Evolutionary conservation across 2,797 vertebrate species (phyloP), one percentile per base, ranked within the genome.

Genomic region (Monodelphis domestica): DNA sequence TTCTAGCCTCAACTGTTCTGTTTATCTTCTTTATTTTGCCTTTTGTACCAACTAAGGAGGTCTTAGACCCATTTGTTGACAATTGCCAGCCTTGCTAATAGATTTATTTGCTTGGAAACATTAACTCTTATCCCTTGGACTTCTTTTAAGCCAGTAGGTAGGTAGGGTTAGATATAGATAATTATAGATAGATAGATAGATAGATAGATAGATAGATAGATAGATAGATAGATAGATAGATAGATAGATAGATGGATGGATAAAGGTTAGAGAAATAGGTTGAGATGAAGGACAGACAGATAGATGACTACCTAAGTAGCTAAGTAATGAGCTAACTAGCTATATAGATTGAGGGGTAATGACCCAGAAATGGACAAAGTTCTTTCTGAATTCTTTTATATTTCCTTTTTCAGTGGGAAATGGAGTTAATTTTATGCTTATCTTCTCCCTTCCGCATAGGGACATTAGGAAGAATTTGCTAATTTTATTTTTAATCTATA

Each of bases 361-460:
- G 29, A 33, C 15, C 12, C 92, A 78, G 89, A 91, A 93, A 30
- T 14, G 84, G 90, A 12, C 7, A 84, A 53, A 0, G 2, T 91
- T 55, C 53, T 57, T 92, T 90, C 91, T 52, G 29, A 90, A 84
- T 91, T 84, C 30, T 84, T 87, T 94, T 12, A 93, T 89, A 26
- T 26, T 93, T 93, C 54, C n/a, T 21, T 29, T 88, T 33, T 93
- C 90, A 91, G 3, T 30, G 87, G 29, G 45, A 92, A 95, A 54
- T 12, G 28, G 28, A 3, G 17, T 94, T 12, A 95, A 17, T 38
- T 93, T 95, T 45, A 33, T 94, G 89, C 0, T 87, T 51, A 0
- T 15, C 29, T 89, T 90, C 45, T 53, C 50, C 89, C 21, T 57
- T 53, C 87, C 4, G 53, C 26, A 59, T 7, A 17, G 50, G 91